Conservation (phyloP, 2,888 invertebrate species). For the Lasioglossum morio region DNA sequence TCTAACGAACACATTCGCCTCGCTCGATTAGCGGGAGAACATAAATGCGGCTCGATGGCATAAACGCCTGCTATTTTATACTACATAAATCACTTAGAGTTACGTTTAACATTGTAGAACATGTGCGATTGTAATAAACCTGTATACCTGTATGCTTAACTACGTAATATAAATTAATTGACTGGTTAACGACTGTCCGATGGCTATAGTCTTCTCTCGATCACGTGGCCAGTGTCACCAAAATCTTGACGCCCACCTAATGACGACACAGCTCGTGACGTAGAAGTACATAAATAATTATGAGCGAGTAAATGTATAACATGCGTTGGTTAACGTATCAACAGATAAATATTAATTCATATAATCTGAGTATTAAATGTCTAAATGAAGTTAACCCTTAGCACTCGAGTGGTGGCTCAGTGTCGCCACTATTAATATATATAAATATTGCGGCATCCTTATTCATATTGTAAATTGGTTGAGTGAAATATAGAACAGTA, state of each 20-base stretch:
- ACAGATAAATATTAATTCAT: neutral
- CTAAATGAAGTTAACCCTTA: neutral
- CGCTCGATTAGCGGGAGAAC: neutral
- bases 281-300: constrained; percentile 9
- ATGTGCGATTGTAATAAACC: constrained; percentile 38
- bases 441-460: too few species aligned
- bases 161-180: neutral
- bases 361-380: constrained; percentile 2
- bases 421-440: too few species aligned
- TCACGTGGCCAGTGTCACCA: too few species aligned
- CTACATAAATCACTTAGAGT: neutral
- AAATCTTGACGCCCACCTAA: too few species aligned
- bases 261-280: too few species aligned
- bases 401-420: too few species aligned
- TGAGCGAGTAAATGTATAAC: constrained; percentile 25
- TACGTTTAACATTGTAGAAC: constrained; percentile 34
- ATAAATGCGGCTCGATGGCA: neutral
- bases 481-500: too few species aligned
- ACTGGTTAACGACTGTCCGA: constrained; percentile 8
- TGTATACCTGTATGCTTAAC: neutral
- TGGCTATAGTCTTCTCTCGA: neutral
- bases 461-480: too few species aligned
- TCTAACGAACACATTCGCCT: neutral
- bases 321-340: constrained; percentile 16
- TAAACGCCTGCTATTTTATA: neutral